Percentiles rank a stretch among this genome's conserved stretches.
Evolutionary conservation across 2,888 invertebrate species (phyloP).

Genomic region (Altica lythri): DNA sequence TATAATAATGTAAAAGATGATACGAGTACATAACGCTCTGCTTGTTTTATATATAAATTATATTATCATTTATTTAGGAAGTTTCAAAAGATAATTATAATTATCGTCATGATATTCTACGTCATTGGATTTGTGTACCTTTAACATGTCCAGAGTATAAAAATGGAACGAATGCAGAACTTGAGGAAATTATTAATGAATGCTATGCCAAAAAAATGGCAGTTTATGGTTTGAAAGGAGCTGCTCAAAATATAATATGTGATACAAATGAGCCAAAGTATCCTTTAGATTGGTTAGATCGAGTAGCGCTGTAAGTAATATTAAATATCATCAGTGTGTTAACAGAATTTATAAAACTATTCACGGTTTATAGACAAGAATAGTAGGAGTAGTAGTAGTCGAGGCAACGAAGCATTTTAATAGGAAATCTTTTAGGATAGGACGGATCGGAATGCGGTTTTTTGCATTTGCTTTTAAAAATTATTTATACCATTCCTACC

Average conservation of each 20-base stretch:
- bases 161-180: conserved; percentile 1
- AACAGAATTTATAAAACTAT: background rate
- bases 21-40: background rate
- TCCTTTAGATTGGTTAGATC: conserved; percentile 22
- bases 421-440: too few relatives aligned
- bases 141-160: conserved; percentile 38
- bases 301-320: conserved; percentile 21
- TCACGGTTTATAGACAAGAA: too few relatives aligned
- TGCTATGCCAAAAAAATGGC: conserved; percentile 36
- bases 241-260: conserved; percentile 24
- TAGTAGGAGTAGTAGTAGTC: too few relatives aligned
- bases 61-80: conserved; percentile 34
- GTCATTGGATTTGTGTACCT: conserved; percentile 46
- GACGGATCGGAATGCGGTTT: too few relatives aligned
- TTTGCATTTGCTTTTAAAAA: too few relatives aligned
- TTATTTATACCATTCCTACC: too few relatives aligned
- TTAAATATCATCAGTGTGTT: background rate
- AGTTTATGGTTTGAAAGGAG: conserved; percentile 21
- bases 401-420: too few relatives aligned
- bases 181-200: conserved; percentile 26
- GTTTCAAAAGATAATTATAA: conserved; percentile 36
- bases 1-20: background rate
- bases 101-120: conserved; percentile 43
- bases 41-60: background rate
- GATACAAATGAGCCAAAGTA: conserved; percentile 21